Evolutionary conservation across 2,113 vertebrate species (phyloP).

Genomic region (Cettia cetti): DNA sequence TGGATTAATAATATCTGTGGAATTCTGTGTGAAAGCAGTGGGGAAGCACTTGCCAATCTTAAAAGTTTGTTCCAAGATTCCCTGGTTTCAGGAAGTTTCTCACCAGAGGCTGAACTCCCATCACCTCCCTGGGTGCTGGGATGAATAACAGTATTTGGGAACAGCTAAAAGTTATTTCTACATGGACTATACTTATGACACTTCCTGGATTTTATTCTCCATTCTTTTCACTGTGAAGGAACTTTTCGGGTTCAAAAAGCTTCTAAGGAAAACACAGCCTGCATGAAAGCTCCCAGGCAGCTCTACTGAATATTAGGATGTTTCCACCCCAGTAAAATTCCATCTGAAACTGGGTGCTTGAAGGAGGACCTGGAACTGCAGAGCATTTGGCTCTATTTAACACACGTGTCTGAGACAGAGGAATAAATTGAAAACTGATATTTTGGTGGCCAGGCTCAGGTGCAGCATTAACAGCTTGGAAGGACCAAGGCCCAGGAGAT

Average conservation of each 20-base stretch:
- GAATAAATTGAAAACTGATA: neutral
- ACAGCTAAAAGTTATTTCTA: accelerated
- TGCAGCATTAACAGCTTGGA: neutral
- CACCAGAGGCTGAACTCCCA: neutral
- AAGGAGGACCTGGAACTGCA: neutral
- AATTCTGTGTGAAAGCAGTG: neutral
- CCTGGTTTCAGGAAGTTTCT: neutral
- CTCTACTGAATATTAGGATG: neutral
- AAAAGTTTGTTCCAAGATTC: neutral
- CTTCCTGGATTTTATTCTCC: neutral
- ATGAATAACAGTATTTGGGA: neutral
- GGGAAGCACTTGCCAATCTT: neutral
- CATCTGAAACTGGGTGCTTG: neutral
- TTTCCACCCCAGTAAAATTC: neutral
- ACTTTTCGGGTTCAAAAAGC: neutral
- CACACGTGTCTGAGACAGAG: neutral
- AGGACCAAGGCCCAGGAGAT: accelerated
- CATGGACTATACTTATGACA: neutral
- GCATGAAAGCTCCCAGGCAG: neutral
- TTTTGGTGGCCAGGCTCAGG: accelerated
- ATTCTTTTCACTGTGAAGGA: neutral
- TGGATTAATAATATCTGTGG: neutral
- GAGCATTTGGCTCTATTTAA: neutral
- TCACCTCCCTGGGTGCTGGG: neutral
- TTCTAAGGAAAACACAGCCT: neutral